Conservation (phyloP, 2,888 invertebrate genomes). For the Volucella inanis region DNA sequence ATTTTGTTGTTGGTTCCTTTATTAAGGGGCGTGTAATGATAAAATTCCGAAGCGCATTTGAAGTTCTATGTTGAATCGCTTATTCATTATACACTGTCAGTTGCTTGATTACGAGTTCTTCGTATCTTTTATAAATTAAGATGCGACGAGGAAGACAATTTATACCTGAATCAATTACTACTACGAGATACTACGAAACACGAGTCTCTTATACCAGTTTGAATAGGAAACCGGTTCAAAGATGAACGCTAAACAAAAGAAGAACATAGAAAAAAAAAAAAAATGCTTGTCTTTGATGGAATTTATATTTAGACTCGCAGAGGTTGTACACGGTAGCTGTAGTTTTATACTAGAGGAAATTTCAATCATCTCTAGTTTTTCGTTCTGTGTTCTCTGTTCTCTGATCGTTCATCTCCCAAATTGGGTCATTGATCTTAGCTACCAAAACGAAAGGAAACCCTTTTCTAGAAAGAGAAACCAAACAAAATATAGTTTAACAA, state of each 20-base stretch:
- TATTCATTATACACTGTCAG: constrained; percentile 45
- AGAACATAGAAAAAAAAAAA: not conserved
- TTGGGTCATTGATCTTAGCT: constrained; percentile 59
- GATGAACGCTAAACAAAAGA: constrained; percentile 15
- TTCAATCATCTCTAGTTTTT: constrained; percentile 26
- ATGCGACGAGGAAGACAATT: not conserved
- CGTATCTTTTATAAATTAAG: constrained; percentile 37
- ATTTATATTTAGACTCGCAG: constrained; percentile 11
- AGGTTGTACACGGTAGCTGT: not conserved
- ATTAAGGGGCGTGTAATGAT: constrained; percentile 51
- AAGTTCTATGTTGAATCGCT: constrained; percentile 16
- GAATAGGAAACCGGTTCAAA: constrained; percentile 20
- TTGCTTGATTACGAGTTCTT: constrained; percentile 45
- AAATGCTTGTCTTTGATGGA: constrained; percentile 10
- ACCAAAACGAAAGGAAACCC: constrained; percentile 33
- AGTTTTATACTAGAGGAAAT: not conserved
- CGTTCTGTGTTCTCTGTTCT: no score
- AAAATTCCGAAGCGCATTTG: constrained; percentile 23
- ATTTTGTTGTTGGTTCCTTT: not conserved
- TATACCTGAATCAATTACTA: constrained; percentile 34
- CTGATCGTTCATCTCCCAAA: constrained; percentile 18
- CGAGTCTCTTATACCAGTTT: not conserved
- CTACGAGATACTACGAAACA: constrained; percentile 11
- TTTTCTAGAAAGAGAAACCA: constrained; percentile 8
- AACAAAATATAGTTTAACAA: constrained; percentile 4